Percentiles rank a stretch among this genome's conserved stretches.
phyloP scores from a whole-genome alignment of 30 jellyfish, hydroid and myxozoan species.

The Hydractinia symbiolongicarpus region DNA sequence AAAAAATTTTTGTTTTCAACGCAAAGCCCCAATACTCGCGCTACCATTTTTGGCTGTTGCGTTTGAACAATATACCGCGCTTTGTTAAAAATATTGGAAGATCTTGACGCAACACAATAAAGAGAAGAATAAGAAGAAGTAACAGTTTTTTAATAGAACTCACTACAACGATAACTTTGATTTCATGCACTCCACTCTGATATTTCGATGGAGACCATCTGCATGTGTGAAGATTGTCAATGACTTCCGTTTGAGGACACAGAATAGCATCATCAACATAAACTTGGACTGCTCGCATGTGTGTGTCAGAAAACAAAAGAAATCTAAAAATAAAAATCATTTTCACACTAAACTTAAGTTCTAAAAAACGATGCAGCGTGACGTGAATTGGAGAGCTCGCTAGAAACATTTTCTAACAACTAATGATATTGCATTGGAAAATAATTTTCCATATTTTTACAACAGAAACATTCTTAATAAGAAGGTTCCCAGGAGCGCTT shows the following conservation, averaged over 20 bases:
- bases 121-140: not conserved
- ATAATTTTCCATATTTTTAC: no score
- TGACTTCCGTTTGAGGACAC: conserved; percentile 45
- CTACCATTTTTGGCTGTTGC: no score
- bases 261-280: conserved; percentile 37
- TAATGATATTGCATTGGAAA: no score
- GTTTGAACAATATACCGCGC: no score
- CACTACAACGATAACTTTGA: conserved; percentile 41
- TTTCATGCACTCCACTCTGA: conserved; percentile 39
- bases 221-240: conserved; percentile 50
- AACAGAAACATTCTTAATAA: no score
- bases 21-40: no score
- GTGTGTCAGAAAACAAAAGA: conserved; percentile 33
- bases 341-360: not conserved
- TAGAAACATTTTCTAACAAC: no score
- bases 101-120: no score
- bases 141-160: not conserved
- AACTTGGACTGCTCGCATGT: conserved; percentile 16
- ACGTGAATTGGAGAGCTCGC: no score
- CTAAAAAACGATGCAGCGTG: not conserved
- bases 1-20: no score
- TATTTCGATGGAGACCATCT: conserved; percentile 64
- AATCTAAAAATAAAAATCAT: conserved; percentile 41
- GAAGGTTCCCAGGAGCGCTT: no score
- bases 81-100: no score